Base-by-base conservation (phyloP, 2,888 invertebrate genomes). In the Chrysodeixis includens region DNA sequence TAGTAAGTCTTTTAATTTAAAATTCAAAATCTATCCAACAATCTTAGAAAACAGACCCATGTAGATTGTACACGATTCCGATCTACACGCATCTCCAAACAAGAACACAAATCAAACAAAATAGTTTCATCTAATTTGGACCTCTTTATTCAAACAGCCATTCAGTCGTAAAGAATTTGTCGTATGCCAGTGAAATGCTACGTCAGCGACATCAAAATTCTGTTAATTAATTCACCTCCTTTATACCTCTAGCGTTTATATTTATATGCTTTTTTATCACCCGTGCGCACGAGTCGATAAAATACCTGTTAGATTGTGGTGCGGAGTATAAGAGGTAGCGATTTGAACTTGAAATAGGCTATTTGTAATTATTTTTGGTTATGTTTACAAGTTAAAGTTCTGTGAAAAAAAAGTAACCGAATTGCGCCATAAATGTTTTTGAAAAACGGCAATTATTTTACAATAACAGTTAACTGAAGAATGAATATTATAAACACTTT, bases 221-320 rank as follows among this genome's bases (percentile, higher is more conserved):
- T 90, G 89, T 92, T 93, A 93, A 94, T 94, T 94, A 94, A 93
- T 93, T 92, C 92, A 88, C 88, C 91, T 91, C 86, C 90, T 92
- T 91, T 90, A 88, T 90, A 89, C 88, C 84, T 85, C 87, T 89
- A 86, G 88, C 84, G 87, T 91, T 92, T 90, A 90, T 91, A 89
- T 92, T 92, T 92, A 92, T 93, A 86, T 84, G 85, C 78, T 76
- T 88, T 91, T 91, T 91, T 93, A 92, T 93, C 91, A 89, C 84
- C 73, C 83, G 78, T 77, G 86, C 89, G 93, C 93, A 93, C 93
- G 93, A 90, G 93, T 90, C 92, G 88, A 90, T 92, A 90, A 90
- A 92, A 91, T 91, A 88, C 87, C 89, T 83, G 86, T 84, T 86
- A 76, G 57, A 57, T 74, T 78, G 69, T 69, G 76, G 71, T 53